A percentile compares a stretch with the other conserved stretches of the same genome.
Evolutionary conservation across 1,140 invertebrate genomes (phyloP).

Genomic region (Drosophila paulistorum): DNA sequence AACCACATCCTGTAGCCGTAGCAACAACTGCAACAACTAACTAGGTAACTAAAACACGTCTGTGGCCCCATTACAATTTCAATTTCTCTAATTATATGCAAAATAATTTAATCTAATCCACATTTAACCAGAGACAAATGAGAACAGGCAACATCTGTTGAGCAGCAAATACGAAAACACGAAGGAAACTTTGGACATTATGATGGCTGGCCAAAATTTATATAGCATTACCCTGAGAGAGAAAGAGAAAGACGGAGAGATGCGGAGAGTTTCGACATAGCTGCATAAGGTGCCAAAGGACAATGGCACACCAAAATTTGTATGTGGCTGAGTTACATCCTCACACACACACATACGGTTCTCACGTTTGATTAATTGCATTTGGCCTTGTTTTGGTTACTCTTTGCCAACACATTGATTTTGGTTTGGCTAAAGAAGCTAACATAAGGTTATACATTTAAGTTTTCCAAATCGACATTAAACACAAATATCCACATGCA

Average conservation of each 20-base stretch:
- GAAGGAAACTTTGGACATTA: neutral
- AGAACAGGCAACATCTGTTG: slow-evolving; percentile 25
- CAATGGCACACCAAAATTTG: neutral
- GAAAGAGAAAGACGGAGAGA: neutral
- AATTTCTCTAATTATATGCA: slow-evolving; percentile 53
- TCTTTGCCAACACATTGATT: slow-evolving; percentile 66
- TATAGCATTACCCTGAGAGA: neutral
- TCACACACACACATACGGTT: slow-evolving; percentile 40
- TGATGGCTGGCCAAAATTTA: neutral
- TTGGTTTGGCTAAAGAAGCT: slow-evolving; percentile 16
- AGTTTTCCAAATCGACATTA: slow-evolving; percentile 69
- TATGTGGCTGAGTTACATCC: slow-evolving; percentile 16
- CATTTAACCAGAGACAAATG: neutral
- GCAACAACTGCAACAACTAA: neutral
- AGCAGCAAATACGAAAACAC: neutral
- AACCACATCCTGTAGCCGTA: neutral
- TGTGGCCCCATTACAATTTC: slow-evolving; percentile 22
- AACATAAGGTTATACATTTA: slow-evolving; percentile 25
- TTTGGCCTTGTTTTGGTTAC: slow-evolving; percentile 37
- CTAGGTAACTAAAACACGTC: neutral
- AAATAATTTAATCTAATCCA: slow-evolving; percentile 53
- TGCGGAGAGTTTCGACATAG: neutral
- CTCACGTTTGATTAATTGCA: slow-evolving; percentile 75
- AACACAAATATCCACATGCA: neutral
- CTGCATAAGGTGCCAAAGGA: slow-evolving; percentile 1